Conservation (phyloP, 2,113 vertebrate genomes). For the Pseudopipra pipra region DNA sequence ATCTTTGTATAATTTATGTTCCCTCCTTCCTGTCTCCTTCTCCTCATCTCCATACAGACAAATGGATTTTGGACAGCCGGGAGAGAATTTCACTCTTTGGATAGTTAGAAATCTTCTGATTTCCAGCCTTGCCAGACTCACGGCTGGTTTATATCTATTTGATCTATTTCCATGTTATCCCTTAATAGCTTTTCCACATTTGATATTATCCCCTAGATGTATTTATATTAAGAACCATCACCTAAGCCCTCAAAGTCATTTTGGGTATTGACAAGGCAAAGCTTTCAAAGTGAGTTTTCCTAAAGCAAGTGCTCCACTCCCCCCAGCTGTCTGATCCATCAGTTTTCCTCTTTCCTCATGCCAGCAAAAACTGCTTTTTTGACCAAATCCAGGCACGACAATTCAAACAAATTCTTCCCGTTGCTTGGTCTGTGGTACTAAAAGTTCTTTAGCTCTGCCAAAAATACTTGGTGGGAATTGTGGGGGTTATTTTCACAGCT, state of each 20-base stretch:
- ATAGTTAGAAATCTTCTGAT: constrained; percentile 34
- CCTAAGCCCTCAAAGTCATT: not conserved
- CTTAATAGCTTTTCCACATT: constrained; percentile 24
- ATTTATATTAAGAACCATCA: constrained; percentile 21
- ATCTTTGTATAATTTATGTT: constrained; percentile 43
- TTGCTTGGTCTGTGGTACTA: not conserved
- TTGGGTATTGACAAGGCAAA: constrained; percentile 19
- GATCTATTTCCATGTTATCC: constrained; percentile 48
- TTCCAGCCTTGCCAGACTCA: not conserved
- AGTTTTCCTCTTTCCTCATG: not conserved
- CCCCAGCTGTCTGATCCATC: not conserved
- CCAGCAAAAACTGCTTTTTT: not conserved
- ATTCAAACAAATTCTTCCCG: not conserved
- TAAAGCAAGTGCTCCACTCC: not conserved
- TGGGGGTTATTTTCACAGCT: not conserved
- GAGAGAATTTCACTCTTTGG: not conserved
- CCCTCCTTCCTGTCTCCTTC: constrained; percentile 4
- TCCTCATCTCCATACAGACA: constrained; percentile 32
- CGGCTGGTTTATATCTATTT: constrained; percentile 22
- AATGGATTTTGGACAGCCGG: constrained; percentile 4
- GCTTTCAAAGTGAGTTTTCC: not conserved
- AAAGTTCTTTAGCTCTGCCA: not conserved
- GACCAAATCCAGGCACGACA: not conserved
- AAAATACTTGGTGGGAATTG: not conserved
- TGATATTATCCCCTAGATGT: constrained; percentile 25